These are phyloP conservation scores for Collichthys lucidus DNA, from an alignment of 2,113 vertebrate species.

Conservation along the genomic window DNA sequence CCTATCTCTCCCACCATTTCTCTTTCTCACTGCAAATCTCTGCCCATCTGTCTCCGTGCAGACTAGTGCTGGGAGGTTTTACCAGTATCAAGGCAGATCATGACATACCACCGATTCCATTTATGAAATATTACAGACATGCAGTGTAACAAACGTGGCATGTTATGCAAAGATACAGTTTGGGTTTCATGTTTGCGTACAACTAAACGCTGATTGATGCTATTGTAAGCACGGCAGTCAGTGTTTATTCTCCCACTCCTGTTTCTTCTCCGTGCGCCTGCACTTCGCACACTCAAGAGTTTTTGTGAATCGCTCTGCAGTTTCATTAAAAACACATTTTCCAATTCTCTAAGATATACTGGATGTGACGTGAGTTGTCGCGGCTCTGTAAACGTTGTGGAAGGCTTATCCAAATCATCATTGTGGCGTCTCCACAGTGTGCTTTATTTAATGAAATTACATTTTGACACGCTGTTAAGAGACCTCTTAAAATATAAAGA, in stretches of 20 bases:
- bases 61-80: background rate
- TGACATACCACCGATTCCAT: slow-evolving; percentile 9
- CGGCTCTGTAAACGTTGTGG: background rate
- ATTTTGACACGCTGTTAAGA: slow-evolving; percentile 12
- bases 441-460: slow-evolving; percentile 21
- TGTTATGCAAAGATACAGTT: background rate
- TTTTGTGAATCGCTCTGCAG: background rate
- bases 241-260: slow-evolving; percentile 1
- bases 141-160: background rate
- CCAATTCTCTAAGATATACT: background rate
- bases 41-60: slow-evolving; percentile 31
- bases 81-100: slow-evolving; percentile 2
- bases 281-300: background rate
- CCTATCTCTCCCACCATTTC: slow-evolving; percentile 72
- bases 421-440: background rate
- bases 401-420: background rate
- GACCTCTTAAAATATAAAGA: slow-evolving; percentile 1
- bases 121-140: background rate
- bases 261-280: slow-evolving; percentile 8
- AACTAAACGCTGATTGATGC: background rate
- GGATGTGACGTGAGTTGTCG: background rate
- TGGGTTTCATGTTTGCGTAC: slow-evolving; percentile 2
- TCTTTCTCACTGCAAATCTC: slow-evolving; percentile 79
- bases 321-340: slow-evolving; percentile 3
- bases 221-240: background rate